Evolutionary conservation across 2,797 vertebrate genomes (phyloP), one percentile per base, ranked within the genome.

Genomic region (Chiroxiphia lanceolata): DNA sequence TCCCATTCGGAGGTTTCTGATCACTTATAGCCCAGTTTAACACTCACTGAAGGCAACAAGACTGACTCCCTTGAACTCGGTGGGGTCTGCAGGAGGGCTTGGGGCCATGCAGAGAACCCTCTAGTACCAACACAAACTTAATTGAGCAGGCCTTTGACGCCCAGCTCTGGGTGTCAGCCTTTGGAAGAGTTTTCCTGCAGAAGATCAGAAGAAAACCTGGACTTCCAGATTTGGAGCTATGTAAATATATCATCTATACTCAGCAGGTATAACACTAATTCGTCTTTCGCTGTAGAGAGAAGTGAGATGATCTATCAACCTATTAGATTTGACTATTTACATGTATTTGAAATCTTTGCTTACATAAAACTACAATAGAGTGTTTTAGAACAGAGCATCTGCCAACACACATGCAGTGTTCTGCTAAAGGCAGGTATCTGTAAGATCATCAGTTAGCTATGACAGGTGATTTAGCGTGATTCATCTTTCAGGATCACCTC

Each of bases 401-500:
- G 87, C 90, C 93, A 95, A 86, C 50, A 57, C 33, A 68, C 27
- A 42, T 34, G 59, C 27, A 89, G 42, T 20, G 26, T 11, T 87
- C 80, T 69, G 50, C 80, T 70, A 29, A 95, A 91, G 71, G 87
- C 83, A 94, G 94, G 93, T 82, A 56, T 47, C 50, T 38, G 67
- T 61, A 89, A 93, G 79, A 96, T 81, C 85, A 92, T 96, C 91
- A 91, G 45, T 94, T 71, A 91, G 78, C 90, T 87, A 21, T 94
- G 91, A 91, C 94, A 96, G 96, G 90, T 74, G 53, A 97, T 96
- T 97, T 93, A 90, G 67, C 18, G 74, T 96, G 96, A 97, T 97
- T 97, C 94, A 97, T 95, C 95, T 96, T 94, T 63, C 94, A 96
- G 91, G 85, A 96, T 93, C 93, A 77, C 67, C 95, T 97, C 95